Evolutionary conservation across 2,797 vertebrate genomes (phyloP).

Genomic region (Nothura maculosa): DNA sequence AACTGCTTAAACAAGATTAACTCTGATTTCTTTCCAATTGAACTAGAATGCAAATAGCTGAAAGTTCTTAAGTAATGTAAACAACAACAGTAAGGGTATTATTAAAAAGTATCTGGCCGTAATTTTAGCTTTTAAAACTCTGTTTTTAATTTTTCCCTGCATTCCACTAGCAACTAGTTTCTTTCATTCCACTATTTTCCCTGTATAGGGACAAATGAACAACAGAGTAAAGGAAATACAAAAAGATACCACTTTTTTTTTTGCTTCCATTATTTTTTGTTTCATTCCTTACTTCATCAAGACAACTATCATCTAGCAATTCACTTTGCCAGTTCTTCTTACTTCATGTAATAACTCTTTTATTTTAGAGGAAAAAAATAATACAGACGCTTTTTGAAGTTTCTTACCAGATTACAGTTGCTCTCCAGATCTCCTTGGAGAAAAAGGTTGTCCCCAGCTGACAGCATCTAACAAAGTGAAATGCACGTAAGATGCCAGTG

Average conservation of each 20-base stretch:
- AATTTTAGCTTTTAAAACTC: constrained; percentile 51
- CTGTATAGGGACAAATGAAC: background rate
- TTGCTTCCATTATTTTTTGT: background rate
- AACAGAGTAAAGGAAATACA: background rate
- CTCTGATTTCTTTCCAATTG: constrained; percentile 51
- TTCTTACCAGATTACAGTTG: background rate
- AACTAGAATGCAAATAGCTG: constrained; percentile 31
- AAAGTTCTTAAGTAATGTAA: constrained; percentile 41
- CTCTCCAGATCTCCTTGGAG: background rate
- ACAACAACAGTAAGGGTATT: constrained; percentile 21
- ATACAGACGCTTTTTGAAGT: background rate
- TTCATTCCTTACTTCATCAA: background rate
- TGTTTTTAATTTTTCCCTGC: constrained; percentile 33
- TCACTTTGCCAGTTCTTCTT: background rate
- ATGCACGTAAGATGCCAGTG: background rate
- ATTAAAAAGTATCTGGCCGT: constrained; percentile 39
- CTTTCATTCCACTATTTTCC: background rate
- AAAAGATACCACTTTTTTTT: background rate
- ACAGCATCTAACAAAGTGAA: background rate
- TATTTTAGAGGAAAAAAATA: background rate
- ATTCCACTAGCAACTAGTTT: background rate
- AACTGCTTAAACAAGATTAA: constrained; percentile 15
- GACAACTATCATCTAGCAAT: background rate
- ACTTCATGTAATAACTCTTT: background rate
- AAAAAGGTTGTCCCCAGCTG: accelerated